phyloP scores from a whole-genome alignment of 1,140 invertebrate species.

The Homalodisca vitripennis region DNA sequence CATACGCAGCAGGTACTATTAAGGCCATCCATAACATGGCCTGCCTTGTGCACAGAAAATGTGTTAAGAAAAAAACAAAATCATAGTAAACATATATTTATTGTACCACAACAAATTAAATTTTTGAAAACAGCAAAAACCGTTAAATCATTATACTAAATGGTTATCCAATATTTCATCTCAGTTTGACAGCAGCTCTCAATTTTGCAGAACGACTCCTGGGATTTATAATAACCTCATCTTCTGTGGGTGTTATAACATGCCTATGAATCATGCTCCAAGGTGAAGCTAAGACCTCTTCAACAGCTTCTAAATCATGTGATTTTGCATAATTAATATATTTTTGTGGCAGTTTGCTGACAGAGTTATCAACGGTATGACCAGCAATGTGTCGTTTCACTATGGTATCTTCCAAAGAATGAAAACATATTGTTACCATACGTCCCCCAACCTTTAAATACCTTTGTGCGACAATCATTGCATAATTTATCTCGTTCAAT shows the following conservation, averaged over 20 bases:
- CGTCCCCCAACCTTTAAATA: constrained; percentile 76
- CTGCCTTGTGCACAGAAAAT: too few species aligned
- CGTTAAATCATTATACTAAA: too few species aligned
- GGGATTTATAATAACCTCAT: constrained; percentile 78
- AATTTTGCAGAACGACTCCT: constrained; percentile 85
- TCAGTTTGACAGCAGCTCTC: constrained; percentile 71
- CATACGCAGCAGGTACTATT: too few species aligned
- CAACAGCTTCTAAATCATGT: constrained; percentile 58
- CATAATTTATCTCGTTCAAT: constrained; percentile 93
- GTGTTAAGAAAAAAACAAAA: too few species aligned
- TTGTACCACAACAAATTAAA: too few species aligned
- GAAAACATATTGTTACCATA: constrained; percentile 83
- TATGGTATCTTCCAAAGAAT: constrained; percentile 94
- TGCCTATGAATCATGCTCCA: constrained; percentile 83
- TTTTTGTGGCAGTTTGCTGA: constrained; percentile 64
- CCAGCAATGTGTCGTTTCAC: constrained; percentile 82
- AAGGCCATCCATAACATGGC: too few species aligned
- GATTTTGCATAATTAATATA: constrained; percentile 54
- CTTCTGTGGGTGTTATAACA: constrained; percentile 67
- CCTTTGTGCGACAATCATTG: constrained; percentile 71
- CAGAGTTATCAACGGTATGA: constrained; percentile 53
- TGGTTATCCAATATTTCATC: too few species aligned
- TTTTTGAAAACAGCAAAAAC: too few species aligned
- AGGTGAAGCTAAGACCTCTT: constrained; percentile 57
- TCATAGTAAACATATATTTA: too few species aligned